A percentile compares a stretch with the other conserved stretches of the same genome.
phyloP scores from a whole-genome alignment of 2,797 vertebrate species.

The Girardinus metallicus region DNA sequence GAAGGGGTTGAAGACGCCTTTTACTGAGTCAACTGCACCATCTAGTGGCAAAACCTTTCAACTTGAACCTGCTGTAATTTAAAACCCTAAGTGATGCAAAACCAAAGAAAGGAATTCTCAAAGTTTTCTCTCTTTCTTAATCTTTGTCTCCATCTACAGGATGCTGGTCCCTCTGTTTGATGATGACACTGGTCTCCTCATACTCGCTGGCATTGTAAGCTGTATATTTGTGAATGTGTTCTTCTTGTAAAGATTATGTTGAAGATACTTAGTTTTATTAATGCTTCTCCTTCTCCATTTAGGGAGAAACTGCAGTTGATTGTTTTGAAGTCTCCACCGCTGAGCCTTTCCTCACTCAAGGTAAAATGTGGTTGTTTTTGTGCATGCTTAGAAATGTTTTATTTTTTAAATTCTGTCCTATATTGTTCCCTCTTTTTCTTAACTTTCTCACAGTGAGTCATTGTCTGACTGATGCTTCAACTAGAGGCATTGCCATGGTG shows the following conservation, averaged over 20 bases:
- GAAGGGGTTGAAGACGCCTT: neutral
- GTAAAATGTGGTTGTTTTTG: slow-evolving; percentile 65
- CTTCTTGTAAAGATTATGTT: neutral
- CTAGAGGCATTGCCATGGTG: slow-evolving; percentile 82
- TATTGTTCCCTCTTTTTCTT: neutral
- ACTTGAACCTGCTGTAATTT: neutral
- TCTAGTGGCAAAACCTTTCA: slow-evolving; percentile 59
- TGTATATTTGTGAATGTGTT: neutral
- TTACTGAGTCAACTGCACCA: slow-evolving; percentile 35
- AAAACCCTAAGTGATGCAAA: neutral
- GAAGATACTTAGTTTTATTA: neutral
- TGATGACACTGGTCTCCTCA: slow-evolving; percentile 86
- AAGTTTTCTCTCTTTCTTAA: slow-evolving; percentile 2
- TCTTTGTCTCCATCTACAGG: slow-evolving; percentile 68
- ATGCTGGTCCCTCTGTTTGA: slow-evolving; percentile 88
- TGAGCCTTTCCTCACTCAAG: slow-evolving; percentile 85
- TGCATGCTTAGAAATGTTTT: neutral
- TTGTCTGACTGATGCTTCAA: slow-evolving; percentile 84
- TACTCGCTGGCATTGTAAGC: slow-evolving; percentile 89
- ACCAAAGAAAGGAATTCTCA: neutral
- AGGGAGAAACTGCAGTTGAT: slow-evolving; percentile 89
- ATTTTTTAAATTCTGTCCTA: neutral
- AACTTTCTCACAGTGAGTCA: slow-evolving; percentile 83
- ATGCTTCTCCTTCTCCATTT: slow-evolving; percentile 28
- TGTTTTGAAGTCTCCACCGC: slow-evolving; percentile 85